phyloP scores from a whole-genome alignment of 2,888 invertebrate species.

The Lottia gigantea region DNA sequence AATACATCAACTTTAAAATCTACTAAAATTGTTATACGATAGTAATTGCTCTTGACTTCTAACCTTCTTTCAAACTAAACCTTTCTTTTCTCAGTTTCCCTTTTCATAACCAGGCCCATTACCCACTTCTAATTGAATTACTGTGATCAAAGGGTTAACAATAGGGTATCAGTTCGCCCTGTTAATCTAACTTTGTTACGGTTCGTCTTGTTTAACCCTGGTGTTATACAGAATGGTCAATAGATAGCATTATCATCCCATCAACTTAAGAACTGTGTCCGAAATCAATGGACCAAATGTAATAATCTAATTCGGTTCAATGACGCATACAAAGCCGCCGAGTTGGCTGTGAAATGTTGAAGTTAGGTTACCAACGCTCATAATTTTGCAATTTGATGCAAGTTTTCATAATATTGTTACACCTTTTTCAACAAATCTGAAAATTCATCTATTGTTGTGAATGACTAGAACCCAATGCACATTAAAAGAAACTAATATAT shows the following conservation, averaged over 20 bases:
- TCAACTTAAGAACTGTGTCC: neutral
- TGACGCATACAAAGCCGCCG: neutral
- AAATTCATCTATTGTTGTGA: too few species aligned
- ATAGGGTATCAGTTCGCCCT: neutral
- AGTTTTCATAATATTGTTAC: too few species aligned
- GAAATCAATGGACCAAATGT: neutral
- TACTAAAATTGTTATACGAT: conserved; percentile 4
- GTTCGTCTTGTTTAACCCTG: neutral
- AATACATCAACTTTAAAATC: neutral
- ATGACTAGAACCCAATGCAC: too few species aligned
- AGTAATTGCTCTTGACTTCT: conserved; percentile 1
- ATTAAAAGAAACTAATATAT: too few species aligned
- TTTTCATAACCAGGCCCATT: neutral
- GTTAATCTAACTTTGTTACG: neutral
- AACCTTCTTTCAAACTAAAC: neutral
- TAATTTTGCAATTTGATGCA: too few species aligned
- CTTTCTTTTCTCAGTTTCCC: neutral
- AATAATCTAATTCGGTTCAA: neutral
- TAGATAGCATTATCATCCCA: neutral
- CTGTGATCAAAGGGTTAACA: neutral
- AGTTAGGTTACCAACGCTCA: too few species aligned
- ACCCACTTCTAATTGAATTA: conserved; percentile 5
- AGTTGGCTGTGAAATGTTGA: neutral
- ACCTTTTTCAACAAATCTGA: too few species aligned
- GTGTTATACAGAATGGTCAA: neutral